Evolutionary conservation across 2,113 vertebrate species (phyloP).

Genomic region (Pelodiscus sinensis): DNA sequence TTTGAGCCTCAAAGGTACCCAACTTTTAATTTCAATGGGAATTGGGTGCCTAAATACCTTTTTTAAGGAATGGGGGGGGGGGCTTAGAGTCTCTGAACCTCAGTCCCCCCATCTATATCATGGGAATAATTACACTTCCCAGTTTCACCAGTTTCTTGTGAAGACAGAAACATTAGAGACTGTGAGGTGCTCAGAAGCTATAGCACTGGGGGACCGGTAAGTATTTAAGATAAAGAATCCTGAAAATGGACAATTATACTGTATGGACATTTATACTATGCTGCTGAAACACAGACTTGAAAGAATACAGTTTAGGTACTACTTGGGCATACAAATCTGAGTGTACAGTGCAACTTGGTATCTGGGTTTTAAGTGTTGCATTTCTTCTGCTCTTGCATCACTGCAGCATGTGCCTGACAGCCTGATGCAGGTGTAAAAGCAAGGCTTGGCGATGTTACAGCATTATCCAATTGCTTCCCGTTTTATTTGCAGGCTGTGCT

Average conservation of each 20-base stretch:
- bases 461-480: conserved; percentile 35
- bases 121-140: background rate
- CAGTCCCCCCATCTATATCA: background rate
- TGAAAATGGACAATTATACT: background rate
- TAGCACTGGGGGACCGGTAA: background rate
- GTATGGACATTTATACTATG: fast-evolving
- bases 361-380: background rate
- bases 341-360: background rate
- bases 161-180: background rate
- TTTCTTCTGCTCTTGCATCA: background rate
- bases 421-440: background rate
- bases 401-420: background rate
- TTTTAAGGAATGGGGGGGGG: background rate
- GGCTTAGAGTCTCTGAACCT: background rate
- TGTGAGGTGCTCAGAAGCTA: background rate
- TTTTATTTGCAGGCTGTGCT: conserved; percentile 48
- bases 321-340: background rate
- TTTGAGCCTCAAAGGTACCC: background rate
- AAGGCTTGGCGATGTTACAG: background rate
- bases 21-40: background rate
- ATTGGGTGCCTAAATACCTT: background rate
- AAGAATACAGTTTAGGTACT: fast-evolving
- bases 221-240: background rate
- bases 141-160: background rate
- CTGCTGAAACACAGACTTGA: background rate